Percentiles rank a stretch among this genome's conserved stretches.
Evolutionary conservation across 1,140 invertebrate species (phyloP).

Genomic region (Drosophila biarmipes): DNA sequence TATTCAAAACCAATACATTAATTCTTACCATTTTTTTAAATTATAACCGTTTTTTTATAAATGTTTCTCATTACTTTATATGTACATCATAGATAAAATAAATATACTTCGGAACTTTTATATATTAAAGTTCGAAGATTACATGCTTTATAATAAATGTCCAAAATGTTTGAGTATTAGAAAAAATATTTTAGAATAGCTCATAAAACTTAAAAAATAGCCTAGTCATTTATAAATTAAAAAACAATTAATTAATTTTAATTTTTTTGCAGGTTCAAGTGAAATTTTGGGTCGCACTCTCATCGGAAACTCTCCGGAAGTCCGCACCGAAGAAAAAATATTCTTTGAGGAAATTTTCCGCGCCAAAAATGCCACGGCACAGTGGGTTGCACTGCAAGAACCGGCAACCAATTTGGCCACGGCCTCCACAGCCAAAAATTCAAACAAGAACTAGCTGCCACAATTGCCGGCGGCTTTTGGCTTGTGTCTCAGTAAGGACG

Average conservation of each 20-base stretch:
- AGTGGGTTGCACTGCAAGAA: slow-evolving; percentile 86
- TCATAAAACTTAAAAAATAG: too few relatives aligned
- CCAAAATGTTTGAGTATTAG: too few relatives aligned
- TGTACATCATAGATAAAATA: too few relatives aligned
- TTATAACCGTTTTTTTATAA: too few relatives aligned
- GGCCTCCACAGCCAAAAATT: slow-evolving; percentile 57
- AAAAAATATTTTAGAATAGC: too few relatives aligned
- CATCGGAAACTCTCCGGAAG: slow-evolving; percentile 85
- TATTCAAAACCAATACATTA: too few relatives aligned
- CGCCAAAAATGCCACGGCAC: slow-evolving; percentile 86
- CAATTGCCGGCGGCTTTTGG: slow-evolving; percentile 21
- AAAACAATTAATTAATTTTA: neutral
- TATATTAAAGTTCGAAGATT: too few relatives aligned
- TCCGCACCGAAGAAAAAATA: slow-evolving; percentile 84
- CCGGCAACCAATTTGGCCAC: slow-evolving; percentile 57
- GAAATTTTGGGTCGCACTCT: slow-evolving; percentile 86
- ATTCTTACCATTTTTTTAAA: too few relatives aligned
- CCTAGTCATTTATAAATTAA: too few relatives aligned
- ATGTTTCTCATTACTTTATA: too few relatives aligned
- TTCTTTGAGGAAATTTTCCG: slow-evolving; percentile 86
- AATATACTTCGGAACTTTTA: too few relatives aligned
- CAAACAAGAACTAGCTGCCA: slow-evolving; percentile 62
- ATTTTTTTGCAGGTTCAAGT: slow-evolving; percentile 75
- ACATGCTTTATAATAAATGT: too few relatives aligned
- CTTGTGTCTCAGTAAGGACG: slow-evolving; percentile 22